Evolutionary conservation across 2,113 vertebrate species (phyloP).

Genomic region (Brienomyrus longianalis): DNA sequence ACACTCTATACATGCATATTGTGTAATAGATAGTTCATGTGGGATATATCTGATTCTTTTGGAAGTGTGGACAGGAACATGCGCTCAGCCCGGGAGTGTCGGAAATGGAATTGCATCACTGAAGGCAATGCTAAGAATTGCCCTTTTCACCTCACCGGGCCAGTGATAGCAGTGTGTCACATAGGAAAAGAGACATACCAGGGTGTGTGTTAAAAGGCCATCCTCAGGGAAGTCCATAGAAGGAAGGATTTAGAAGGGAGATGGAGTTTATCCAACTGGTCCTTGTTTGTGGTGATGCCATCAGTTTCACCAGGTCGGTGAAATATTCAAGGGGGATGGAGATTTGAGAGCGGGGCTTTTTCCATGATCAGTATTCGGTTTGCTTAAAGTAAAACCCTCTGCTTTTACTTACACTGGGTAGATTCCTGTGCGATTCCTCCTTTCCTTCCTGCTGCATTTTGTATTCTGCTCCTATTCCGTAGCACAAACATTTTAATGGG

Average conservation of each 20-base stretch:
- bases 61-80: background rate
- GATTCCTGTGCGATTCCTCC: background rate
- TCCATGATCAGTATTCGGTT: background rate
- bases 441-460: background rate
- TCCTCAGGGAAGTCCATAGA: background rate
- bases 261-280: background rate
- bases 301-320: background rate
- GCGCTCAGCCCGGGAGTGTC: background rate
- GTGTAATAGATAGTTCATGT: background rate
- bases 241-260: background rate
- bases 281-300: background rate
- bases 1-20: background rate
- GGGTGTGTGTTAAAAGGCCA: background rate
- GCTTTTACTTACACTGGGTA: background rate
- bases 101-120: background rate
- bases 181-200: background rate
- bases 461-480: background rate
- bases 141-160: background rate
- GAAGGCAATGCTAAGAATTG: background rate
- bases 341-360: background rate
- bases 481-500: background rate
- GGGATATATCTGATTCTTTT: background rate
- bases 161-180: background rate
- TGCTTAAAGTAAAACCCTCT: background rate
- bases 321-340: background rate